Base-by-base conservation (phyloP, 2,113 vertebrate genomes). In the Xiphophorus hellerii region DNA sequence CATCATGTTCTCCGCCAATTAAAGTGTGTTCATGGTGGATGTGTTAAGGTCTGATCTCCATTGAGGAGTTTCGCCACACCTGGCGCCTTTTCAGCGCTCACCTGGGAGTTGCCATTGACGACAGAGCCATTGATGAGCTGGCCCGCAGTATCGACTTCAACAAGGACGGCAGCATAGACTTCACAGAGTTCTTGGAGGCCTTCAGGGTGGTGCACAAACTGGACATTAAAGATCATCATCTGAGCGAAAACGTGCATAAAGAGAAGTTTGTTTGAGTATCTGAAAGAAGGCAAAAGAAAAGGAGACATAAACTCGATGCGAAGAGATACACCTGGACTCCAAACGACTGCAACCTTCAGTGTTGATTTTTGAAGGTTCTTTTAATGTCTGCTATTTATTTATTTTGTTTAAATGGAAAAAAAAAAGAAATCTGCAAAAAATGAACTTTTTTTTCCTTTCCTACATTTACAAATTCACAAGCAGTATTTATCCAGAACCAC, bases 161-260 rank as follows among this genome's bases (percentile, higher is more conserved):
- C 94, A 97, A 96, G 88, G 98, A 99, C 2, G 97, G 97, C 86
- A 95, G 95, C 81, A 99, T 99, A 39, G 98, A 99, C 92, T 99
- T 99, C 84, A 97, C 92, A 25, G 98, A 99, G 92, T 98, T 99
- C 89, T 91, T 99, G 65, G 97, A 97, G 88, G 98, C 98, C 67
- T 99, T 99, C 88, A 94, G 96, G 0, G 94, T 98, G 61, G 97
- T 99, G 62, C 96, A 99, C 69, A 96, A 95, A 77, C 89, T 97
- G 5, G 96, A 97, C 73, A 83, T 25, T 82, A 92, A 88, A 73
- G 89, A 92, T 62, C 82, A 81, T 62, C 83, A 76, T 9, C n/a
- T 69, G 5, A 71, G 30, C 1, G 77, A 71, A 66, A 84, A 77
- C 81, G 63, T 28, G 10, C 27, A 73, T 3, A 33, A 42, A 74